Conservation (phyloP, 2,888 invertebrate species). For the Cactoblastis cactorum region DNA sequence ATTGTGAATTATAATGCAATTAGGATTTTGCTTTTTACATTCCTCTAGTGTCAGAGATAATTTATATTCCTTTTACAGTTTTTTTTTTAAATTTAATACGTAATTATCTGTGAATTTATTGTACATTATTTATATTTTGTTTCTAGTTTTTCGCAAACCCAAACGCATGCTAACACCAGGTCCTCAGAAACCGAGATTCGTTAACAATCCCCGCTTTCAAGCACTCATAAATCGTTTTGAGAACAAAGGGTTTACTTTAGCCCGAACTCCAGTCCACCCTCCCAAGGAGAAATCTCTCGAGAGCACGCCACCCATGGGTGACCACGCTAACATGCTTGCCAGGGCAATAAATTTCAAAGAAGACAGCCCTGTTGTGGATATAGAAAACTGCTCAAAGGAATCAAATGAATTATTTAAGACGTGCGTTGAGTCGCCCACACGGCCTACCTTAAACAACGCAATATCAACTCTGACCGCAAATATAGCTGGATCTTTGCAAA, state of each 20-base stretch:
- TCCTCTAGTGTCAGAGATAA: no score
- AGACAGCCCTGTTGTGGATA: constrained; percentile 55
- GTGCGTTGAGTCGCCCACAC: constrained; percentile 51
- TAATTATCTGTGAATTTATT: no score
- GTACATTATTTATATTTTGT: background rate
- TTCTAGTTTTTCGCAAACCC: constrained; percentile 67
- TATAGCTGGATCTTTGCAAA: constrained; percentile 62
- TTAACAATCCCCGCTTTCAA: constrained; percentile 65
- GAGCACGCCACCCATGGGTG: constrained; percentile 57
- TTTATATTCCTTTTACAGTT: no score
- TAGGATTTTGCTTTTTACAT: no score
- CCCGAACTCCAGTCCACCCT: constrained; percentile 51
- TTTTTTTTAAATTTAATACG: no score
- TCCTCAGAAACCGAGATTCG: constrained; percentile 54
- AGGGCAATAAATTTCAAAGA: constrained; percentile 73
- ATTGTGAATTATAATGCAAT: no score
- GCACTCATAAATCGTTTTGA: constrained; percentile 69
- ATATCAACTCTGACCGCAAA: constrained; percentile 59
- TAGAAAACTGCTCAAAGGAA: constrained; percentile 47
- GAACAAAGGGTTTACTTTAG: constrained; percentile 47
- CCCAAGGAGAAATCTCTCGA: constrained; percentile 45
- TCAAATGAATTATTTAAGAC: constrained; percentile 62
- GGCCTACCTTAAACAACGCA: constrained; percentile 40
- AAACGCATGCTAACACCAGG: constrained; percentile 71
- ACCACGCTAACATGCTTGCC: constrained; percentile 52